These are phyloP conservation scores for Chinchilla lanigera DNA, from an alignment of 2,113 vertebrate genomes.

Conservation along the genomic window DNA sequence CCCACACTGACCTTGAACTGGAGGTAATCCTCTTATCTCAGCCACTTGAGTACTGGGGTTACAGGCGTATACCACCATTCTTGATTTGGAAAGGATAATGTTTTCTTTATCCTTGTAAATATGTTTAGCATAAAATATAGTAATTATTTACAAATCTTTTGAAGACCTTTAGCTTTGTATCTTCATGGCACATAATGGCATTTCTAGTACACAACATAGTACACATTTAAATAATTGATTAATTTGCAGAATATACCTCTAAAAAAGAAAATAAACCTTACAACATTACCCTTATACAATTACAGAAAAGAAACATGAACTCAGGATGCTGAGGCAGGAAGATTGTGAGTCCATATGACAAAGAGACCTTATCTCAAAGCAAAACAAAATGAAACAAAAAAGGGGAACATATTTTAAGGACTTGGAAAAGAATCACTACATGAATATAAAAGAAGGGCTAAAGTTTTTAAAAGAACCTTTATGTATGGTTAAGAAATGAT, in stretches of 20 bases:
- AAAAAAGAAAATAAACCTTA: slow-evolving; percentile 49
- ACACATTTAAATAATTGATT: slow-evolving; percentile 44
- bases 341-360: background rate
- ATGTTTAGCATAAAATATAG: background rate
- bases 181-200: background rate
- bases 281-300: slow-evolving; percentile 13
- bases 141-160: background rate
- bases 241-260: background rate
- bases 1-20: background rate
- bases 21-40: background rate
- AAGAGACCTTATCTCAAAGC: background rate
- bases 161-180: slow-evolving; percentile 51
- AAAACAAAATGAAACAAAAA: background rate
- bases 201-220: background rate
- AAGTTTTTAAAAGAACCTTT: background rate
- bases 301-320: background rate
- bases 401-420: background rate
- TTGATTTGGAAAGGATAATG: background rate
- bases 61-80: background rate
- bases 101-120: slow-evolving; percentile 19
- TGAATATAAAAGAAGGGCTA: slow-evolving; percentile 25
- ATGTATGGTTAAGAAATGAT: background rate
- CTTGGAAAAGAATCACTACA: background rate
- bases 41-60: background rate
- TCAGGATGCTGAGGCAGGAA: background rate